These are phyloP conservation scores for Erpetoichthys calabaricus DNA, from an alignment of 2,797 vertebrate genomes.

Conservation along the genomic window DNA sequence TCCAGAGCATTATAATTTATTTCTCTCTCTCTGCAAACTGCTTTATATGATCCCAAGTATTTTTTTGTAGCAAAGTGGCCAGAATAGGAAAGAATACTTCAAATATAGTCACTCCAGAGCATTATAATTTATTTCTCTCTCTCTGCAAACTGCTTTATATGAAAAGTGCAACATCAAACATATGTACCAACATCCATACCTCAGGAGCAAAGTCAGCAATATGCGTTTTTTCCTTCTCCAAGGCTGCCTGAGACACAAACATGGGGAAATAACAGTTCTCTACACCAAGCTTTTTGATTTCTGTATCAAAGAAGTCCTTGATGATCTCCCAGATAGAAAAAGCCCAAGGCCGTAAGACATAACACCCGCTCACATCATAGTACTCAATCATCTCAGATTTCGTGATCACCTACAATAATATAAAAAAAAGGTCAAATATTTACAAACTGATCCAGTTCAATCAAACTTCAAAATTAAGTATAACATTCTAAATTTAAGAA, in stretches of 20 bases:
- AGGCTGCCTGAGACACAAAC: conserved; percentile 88
- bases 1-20: too few relatives aligned
- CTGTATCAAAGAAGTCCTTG: conserved; percentile 78
- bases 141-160: too few relatives aligned
- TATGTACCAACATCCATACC: too few relatives aligned
- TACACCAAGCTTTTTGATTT: conserved; percentile 89
- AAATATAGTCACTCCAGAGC: too few relatives aligned
- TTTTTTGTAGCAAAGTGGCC: too few relatives aligned
- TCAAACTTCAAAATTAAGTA: neutral
- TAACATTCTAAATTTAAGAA: too few relatives aligned
- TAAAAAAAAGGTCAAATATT: conserved; percentile 13
- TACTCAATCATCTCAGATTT: conserved; percentile 98
- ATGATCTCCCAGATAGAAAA: conserved; percentile 85
- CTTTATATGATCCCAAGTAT: too few relatives aligned
- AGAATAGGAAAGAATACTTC: too few relatives aligned
- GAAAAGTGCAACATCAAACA: too few relatives aligned
- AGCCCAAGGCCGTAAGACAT: conserved; percentile 89
- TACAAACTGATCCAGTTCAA: neutral
- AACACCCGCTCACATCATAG: conserved; percentile 94
- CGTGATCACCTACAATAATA: conserved; percentile 74
- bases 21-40: too few relatives aligned
- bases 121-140: too few relatives aligned
- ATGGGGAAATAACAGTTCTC: conserved; percentile 99
- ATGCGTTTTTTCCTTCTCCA: conserved; percentile 87
- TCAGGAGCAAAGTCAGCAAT: conserved; percentile 92